A percentile compares a stretch with the other conserved stretches of the same genome.
Evolutionary conservation across 2,888 invertebrate genomes (phyloP).

Genomic region (Stegana nigrithorax): DNA sequence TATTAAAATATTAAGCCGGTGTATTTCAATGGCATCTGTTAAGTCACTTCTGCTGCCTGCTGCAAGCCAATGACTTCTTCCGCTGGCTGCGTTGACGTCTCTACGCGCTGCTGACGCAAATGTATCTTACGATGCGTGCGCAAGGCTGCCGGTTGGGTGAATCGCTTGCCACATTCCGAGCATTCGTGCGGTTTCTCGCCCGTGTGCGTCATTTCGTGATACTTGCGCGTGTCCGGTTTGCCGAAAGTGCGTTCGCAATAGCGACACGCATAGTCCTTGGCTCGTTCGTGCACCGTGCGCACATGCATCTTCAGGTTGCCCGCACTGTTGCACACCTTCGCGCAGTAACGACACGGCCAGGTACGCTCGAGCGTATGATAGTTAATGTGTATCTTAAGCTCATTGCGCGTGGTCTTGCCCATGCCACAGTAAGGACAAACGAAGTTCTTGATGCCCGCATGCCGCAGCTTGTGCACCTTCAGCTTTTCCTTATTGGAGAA

Average conservation of each 20-base stretch:
- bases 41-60: too few species aligned
- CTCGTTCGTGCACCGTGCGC: conserved; percentile 57
- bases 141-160: conserved; percentile 57
- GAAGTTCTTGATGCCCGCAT: conserved; percentile 63
- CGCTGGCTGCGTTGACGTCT: not conserved
- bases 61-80: too few species aligned
- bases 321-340: conserved; percentile 57
- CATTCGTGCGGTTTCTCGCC: conserved; percentile 63
- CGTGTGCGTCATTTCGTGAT: conserved; percentile 66
- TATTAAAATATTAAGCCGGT: too few species aligned
- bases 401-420: conserved; percentile 60
- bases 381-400: conserved; percentile 61
- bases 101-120: conserved; percentile 27
- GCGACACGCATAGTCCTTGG: conserved; percentile 55
- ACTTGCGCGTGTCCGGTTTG: conserved; percentile 61
- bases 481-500: conserved; percentile 58
- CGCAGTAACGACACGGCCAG: conserved; percentile 56
- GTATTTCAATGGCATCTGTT: too few species aligned
- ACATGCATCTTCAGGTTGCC: conserved; percentile 59
- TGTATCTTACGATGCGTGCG: conserved; percentile 61
- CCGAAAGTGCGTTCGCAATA: conserved; percentile 60
- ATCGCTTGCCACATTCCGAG: conserved; percentile 53
- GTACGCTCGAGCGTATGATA: conserved; percentile 62
- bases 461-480: conserved; percentile 62
- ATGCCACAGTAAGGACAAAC: conserved; percentile 59